Evolutionary conservation across 2,797 vertebrate species (phyloP), one percentile per base, ranked within the genome.

Genomic region (Astyanax mexicanus): DNA sequence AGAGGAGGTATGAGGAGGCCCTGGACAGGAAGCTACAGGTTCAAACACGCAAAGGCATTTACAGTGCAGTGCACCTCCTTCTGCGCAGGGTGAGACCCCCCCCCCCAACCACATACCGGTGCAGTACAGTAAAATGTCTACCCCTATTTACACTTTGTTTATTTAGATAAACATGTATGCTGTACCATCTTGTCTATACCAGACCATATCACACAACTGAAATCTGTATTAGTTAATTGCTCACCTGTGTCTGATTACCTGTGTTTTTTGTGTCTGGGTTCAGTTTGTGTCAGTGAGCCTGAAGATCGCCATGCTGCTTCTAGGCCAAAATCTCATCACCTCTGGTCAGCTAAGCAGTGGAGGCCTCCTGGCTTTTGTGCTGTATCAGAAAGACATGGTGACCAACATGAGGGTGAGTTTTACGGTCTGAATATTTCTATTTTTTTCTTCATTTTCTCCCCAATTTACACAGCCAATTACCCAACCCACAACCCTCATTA

Each of bases 291-390:
- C 75, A 38, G 32, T 91, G 35, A 81, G 74, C 10, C 82, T 93
- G 42, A 92, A 91, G 65, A 80, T 94, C 0, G 32, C 93, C 0
- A 91, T 96, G 89, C 84, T 98, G 75, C 70, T 81, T 19, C 83
- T 84, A 0, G 95, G 95, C 0, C 89, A 91, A n/a, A 83, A 45
- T 19, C 92, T 97, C 79, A 92, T 96, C 81, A 81, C 35, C 0
- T 83, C 87, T 0, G 90, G 93, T 0, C 85, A 84, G 57, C 84
- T 98, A 77, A 96, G 84, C 19, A 62, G 80, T 0, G 95, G 96
- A 0, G 83, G 82, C 8, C 89, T 98, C 0, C 65, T 98, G n/a
- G 92, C 96, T n/a, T 97, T 98, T 62, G 78, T 97, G 21, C 71
- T 98, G 9, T 97, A 95, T 86, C 94, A 96, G 87, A 93, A 86